Evolutionary conservation across 2,888 invertebrate genomes (phyloP), one percentile per base, ranked within the genome.

Genomic region (Troides aeacus): DNA sequence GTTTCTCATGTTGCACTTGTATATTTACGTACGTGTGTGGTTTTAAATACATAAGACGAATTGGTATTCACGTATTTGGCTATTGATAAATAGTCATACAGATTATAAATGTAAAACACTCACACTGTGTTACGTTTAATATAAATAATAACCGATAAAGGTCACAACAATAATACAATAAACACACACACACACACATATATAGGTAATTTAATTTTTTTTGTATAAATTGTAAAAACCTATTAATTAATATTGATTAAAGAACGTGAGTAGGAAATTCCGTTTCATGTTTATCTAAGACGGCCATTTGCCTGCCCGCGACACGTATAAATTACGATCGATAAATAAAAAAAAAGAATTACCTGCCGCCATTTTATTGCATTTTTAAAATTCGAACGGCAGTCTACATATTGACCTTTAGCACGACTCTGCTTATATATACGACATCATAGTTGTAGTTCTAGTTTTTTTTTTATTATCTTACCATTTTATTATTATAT

Each of bases 271-370:
- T 46, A 46, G 39, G 39, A 39, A 39, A 46, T 46, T 46, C 46
- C 46, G 46, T 46, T 46, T 46, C 46, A 42, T 66, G 70, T 66
- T 66, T 70, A 66, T 62, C 42, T 69, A 58, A 59, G 66, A 58
- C 42, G 67, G 66, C 67, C 46, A 70, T 67, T 70, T 64, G 70
- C 56, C 64, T 67, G 67, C 70, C 60, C 50, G 56, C 61, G 60
- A 70, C 53, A 42, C n/a, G 62, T 63, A 70, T 70, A 66, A 53
- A 70, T 66, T 70, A 56, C 53, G 10, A 39, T 56, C 60, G 21
- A 70, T 68, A 60, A 64, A 64, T 66, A 64, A 64, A 56, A 18
- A 21, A 61, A 67, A 67, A 58, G 30, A 64, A 64, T 64, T 61
- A 39, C 56, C 24, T 57, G 70, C 60, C 67, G 24, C 30, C 21